Evolutionary conservation across 2,113 vertebrate species (phyloP).

Genomic region (Solea senegalensis): DNA sequence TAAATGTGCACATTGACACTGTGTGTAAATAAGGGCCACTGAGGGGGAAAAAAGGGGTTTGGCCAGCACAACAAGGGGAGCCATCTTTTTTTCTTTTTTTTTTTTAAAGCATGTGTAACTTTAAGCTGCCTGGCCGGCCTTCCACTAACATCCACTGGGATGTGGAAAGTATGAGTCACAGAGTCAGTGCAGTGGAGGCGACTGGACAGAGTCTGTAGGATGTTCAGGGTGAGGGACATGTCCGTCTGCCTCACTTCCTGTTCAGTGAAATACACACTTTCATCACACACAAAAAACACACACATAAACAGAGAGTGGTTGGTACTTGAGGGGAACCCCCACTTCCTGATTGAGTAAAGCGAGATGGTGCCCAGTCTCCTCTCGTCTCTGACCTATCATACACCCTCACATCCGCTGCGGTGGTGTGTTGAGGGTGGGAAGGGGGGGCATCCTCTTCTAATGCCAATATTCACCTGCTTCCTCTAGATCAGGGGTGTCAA

Average conservation of each 20-base stretch:
- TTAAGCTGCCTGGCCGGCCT: constrained; percentile 51
- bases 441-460: constrained; percentile 30
- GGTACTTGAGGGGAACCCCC: constrained; percentile 17
- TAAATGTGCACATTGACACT: constrained; percentile 66
- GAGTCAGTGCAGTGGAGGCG: constrained; percentile 49
- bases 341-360: constrained; percentile 36
- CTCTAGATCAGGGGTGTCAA: too few species aligned
- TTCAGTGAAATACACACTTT: constrained; percentile 48
- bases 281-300: constrained; percentile 27
- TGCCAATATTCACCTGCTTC: constrained; percentile 63
- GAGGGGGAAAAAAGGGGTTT: constrained; percentile 31
- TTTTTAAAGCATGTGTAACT: constrained; percentile 46
- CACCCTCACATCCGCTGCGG: constrained; percentile 41
- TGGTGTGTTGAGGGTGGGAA: not conserved
- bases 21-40: constrained; percentile 56
- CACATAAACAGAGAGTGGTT: constrained; percentile 27
- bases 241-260: constrained; percentile 74
- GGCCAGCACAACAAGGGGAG: constrained; percentile 35
- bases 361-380: constrained; percentile 39
- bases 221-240: constrained; percentile 75
- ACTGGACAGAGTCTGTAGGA: constrained; percentile 72
- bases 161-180: constrained; percentile 79
- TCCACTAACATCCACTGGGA: constrained; percentile 68
- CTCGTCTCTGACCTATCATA: constrained; percentile 51
- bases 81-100: constrained; percentile 46